Conservation (phyloP, 1,140 invertebrate genomes). For the Meloidogyne chitwoodi region DNA sequence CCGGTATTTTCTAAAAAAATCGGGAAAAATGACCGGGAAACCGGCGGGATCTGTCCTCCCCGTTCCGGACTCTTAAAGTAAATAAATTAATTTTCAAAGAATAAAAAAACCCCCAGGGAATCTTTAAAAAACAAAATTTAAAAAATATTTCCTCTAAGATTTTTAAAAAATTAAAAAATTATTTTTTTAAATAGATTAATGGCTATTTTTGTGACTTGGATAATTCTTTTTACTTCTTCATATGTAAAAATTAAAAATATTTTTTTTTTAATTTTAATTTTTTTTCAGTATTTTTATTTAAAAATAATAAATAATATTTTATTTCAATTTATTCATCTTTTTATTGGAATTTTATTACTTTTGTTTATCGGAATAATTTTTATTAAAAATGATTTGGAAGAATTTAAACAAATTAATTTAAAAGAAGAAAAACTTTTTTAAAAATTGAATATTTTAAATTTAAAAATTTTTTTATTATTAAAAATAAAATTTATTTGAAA, state of each 20-base stretch:
- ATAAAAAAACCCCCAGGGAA: no score
- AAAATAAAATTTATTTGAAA: no score
- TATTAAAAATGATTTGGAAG: background rate
- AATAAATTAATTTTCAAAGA: no score
- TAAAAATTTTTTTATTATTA: no score
- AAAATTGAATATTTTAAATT: no score
- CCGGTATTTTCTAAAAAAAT: no score
- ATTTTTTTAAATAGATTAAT: slow-evolving; percentile 6
- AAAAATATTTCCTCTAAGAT: no score
- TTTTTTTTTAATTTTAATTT: background rate
- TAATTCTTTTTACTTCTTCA: background rate
- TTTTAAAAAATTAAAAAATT: no score
- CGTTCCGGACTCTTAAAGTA: no score
- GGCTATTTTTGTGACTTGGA: background rate
- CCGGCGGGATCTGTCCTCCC: no score
- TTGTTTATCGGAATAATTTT: background rate
- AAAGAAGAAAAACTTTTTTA: background rate
- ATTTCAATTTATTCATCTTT: slow-evolving; percentile 5
- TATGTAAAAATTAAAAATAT: background rate
- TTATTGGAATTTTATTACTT: slow-evolving; percentile 12
- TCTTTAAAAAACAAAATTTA: no score
- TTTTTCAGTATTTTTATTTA: slow-evolving; percentile 1
- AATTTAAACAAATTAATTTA: background rate
- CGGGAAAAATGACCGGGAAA: no score
- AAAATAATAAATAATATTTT: background rate